Conservation (phyloP, 2,113 vertebrate species). For the Cinclus mexicanus region DNA sequence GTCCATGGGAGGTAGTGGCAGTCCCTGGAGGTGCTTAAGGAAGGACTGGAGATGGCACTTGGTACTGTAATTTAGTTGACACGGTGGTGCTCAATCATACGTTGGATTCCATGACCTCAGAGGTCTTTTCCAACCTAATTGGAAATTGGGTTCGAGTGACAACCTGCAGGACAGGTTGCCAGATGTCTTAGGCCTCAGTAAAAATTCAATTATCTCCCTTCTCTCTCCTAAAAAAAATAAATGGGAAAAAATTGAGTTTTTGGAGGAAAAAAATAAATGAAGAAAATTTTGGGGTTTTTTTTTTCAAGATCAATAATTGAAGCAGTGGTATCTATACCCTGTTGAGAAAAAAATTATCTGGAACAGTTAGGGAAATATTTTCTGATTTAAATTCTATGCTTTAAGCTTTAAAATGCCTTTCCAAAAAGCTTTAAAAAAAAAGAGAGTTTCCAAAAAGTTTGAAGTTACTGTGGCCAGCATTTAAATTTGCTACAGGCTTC, state of each 20-base stretch:
- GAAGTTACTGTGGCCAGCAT: not conserved
- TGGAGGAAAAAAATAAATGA: fast-evolving
- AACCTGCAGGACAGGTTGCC: not conserved
- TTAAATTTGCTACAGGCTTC: not conserved
- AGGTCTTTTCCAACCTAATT: not conserved
- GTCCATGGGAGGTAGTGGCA: not conserved
- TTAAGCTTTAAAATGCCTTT: not conserved
- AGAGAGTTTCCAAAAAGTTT: not conserved
- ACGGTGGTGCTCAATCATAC: not conserved
- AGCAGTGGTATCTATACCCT: not conserved
- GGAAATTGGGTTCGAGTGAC: not conserved
- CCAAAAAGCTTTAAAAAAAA: not conserved
- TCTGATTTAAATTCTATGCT: not conserved
- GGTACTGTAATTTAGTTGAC: not conserved
- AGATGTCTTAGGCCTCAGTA: not conserved
- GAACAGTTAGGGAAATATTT: not conserved
- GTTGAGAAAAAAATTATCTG: not conserved
- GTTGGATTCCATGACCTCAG: too few species aligned
- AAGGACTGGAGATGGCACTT: not conserved
- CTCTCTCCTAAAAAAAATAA: not conserved
- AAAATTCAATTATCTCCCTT: not conserved
- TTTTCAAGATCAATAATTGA: not conserved
- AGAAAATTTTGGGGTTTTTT: not conserved
- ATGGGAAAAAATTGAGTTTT: fast-evolving
- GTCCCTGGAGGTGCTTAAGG: not conserved